A percentile compares a stretch with the other conserved stretches of the same genome.
Evolutionary conservation across 1,140 invertebrate genomes (phyloP).

Genomic region (Archivesica marissinica): DNA sequence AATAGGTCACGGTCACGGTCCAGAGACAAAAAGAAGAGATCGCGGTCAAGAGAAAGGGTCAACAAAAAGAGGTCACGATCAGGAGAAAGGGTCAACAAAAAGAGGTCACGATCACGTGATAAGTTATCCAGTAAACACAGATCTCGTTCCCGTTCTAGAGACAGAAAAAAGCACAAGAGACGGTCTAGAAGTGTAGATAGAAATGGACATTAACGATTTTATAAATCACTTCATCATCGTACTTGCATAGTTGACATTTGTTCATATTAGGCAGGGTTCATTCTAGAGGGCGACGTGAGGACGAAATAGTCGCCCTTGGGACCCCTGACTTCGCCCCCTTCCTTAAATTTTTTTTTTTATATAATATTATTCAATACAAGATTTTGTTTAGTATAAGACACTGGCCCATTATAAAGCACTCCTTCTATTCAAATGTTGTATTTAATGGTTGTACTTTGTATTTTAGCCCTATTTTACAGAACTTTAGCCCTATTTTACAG

Average conservation of each 20-base stretch:
- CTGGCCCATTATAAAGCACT: too few relatives aligned
- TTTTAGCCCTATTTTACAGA: too few relatives aligned
- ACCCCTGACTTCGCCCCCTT: too few relatives aligned
- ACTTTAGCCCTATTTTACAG: too few relatives aligned
- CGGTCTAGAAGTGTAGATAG: conserved; percentile 14
- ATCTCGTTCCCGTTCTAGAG: conserved; percentile 37
- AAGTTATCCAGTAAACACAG: conserved; percentile 2
- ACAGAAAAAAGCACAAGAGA: conserved; percentile 52
- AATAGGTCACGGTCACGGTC: conserved; percentile 54
- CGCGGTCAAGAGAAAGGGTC: conserved; percentile 41
- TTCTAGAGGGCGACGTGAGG: too few relatives aligned
- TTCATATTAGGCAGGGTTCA: background rate
- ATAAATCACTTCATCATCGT: too few relatives aligned
- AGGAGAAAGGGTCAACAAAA: conserved; percentile 42
- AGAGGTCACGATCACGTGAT: conserved; percentile 53
- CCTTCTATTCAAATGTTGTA: too few relatives aligned
- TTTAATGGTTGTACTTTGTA: too few relatives aligned
- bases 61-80: conserved; percentile 56
- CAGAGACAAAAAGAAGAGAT: conserved; percentile 46
- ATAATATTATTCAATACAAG: too few relatives aligned
- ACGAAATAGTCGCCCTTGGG: too few relatives aligned
- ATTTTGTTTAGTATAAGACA: too few relatives aligned
- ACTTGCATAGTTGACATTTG: background rate
- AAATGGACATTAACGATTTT: background rate
- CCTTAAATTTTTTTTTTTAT: too few relatives aligned